A percentile compares a stretch with the other conserved stretches of the same genome.
These are phyloP conservation scores for Strix uralensis DNA, from an alignment of 2,113 vertebrate genomes.

Conservation along the genomic window DNA sequence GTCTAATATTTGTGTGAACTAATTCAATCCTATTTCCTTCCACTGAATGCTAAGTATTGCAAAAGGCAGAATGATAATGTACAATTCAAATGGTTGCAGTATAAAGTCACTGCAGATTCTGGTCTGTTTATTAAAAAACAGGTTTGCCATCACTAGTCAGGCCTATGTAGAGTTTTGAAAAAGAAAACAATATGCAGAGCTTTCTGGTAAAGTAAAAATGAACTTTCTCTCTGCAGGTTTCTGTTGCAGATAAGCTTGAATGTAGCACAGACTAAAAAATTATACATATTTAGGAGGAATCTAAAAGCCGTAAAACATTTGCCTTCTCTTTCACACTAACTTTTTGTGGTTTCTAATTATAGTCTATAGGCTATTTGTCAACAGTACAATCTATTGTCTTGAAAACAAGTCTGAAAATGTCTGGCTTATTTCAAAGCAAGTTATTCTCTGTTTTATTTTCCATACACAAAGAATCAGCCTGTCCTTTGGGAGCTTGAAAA, in stretches of 20 bases:
- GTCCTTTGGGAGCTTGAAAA: neutral
- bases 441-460: neutral
- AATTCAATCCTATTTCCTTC: neutral
- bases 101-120: neutral
- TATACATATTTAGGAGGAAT: neutral
- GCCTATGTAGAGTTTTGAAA: neutral
- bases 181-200: neutral
- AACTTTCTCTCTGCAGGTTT: neutral
- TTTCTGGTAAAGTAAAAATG: neutral
- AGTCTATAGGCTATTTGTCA: neutral
- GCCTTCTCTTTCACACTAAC: neutral
- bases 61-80: neutral
- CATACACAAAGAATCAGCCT: neutral
- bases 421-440: neutral
- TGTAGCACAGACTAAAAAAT: neutral
- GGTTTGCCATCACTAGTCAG: neutral
- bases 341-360: neutral
- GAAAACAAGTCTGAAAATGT: neutral
- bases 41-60: neutral
- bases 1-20: no score
- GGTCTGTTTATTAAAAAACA: neutral
- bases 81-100: neutral
- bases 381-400: neutral
- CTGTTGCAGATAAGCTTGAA: neutral
- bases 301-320: neutral